Evolutionary conservation across 1,140 invertebrate species (phyloP).

Genomic region (Propsilocerus akamusi): DNA sequence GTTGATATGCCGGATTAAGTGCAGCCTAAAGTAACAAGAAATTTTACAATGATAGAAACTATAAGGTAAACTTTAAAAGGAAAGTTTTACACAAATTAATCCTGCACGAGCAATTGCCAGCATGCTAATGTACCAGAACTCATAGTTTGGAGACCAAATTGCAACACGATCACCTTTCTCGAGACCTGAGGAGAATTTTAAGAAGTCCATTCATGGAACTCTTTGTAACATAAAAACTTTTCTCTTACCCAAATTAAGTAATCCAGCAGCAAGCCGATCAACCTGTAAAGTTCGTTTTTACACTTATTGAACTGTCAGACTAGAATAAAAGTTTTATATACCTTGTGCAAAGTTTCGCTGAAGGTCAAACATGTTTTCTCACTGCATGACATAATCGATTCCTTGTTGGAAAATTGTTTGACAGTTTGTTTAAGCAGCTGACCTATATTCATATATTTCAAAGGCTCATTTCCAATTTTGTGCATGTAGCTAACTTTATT

Average conservation of each 20-base stretch:
- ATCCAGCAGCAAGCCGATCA: slow-evolving; percentile 61
- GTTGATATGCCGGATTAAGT: slow-evolving; percentile 70
- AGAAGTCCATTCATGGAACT: no score
- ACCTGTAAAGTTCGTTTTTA: slow-evolving; percentile 25
- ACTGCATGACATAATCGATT: slow-evolving; percentile 37
- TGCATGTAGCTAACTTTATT: slow-evolving; percentile 16
- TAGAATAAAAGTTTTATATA: slow-evolving; percentile 12
- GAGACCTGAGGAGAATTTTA: no score
- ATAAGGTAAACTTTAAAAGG: slow-evolving; percentile 1
- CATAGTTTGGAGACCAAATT: slow-evolving; percentile 72
- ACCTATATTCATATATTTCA: slow-evolving; percentile 40
- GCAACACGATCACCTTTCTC: slow-evolving; percentile 66
- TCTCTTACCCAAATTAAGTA: slow-evolving; percentile 49
- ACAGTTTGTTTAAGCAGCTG: slow-evolving; percentile 34
- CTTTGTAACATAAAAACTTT: no score
- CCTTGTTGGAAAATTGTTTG: slow-evolving; percentile 31
- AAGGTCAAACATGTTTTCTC: slow-evolving; percentile 43
- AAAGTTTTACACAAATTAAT: slow-evolving; percentile 43
- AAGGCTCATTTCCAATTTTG: slow-evolving; percentile 31
- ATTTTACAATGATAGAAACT: neutral
- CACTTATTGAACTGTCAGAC: neutral
- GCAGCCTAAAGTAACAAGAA: slow-evolving; percentile 33
- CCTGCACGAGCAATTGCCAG: slow-evolving; percentile 67
- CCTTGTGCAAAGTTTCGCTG: slow-evolving; percentile 37
- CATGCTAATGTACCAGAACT: slow-evolving; percentile 63